Evolutionary conservation across 2,113 vertebrate species (phyloP).

Genomic region (Heptranchias perlo): DNA sequence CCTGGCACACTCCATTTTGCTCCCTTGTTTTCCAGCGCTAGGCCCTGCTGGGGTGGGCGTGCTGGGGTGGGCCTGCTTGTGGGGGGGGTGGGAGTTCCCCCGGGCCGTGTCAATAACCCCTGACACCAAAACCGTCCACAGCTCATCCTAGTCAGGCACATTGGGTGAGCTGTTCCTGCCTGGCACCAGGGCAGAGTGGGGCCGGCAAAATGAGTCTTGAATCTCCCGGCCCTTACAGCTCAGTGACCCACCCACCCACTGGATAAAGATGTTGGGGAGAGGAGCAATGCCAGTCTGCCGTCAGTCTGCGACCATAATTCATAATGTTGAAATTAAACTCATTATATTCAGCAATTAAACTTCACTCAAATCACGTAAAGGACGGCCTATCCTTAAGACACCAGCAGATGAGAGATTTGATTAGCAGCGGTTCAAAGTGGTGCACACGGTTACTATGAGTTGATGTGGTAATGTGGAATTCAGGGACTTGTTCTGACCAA

Average conservation of each 20-base stretch:
- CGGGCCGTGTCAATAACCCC: too few relatives aligned
- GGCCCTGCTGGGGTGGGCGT: too few relatives aligned
- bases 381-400: not conserved
- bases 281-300: not conserved
- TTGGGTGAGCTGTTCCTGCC: not conserved
- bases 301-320: not conserved
- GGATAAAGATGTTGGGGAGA: not conserved
- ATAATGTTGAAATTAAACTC: not conserved
- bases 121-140: too few relatives aligned
- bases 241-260: not conserved
- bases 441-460: not conserved
- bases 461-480: not conserved
- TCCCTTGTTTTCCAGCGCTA: too few relatives aligned
- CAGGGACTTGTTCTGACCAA: not conserved
- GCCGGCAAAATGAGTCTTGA: not conserved
- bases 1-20: too few relatives aligned
- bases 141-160: too few relatives aligned
- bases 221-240: not conserved
- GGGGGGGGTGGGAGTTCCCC: too few relatives aligned
- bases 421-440: not conserved
- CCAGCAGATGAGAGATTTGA: not conserved
- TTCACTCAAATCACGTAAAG: not conserved
- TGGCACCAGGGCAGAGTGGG: not conserved
- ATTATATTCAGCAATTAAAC: not conserved
- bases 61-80: too few relatives aligned